phyloP scores from a whole-genome alignment of 2,797 vertebrate genomes.

The Malurus splendens region DNA sequence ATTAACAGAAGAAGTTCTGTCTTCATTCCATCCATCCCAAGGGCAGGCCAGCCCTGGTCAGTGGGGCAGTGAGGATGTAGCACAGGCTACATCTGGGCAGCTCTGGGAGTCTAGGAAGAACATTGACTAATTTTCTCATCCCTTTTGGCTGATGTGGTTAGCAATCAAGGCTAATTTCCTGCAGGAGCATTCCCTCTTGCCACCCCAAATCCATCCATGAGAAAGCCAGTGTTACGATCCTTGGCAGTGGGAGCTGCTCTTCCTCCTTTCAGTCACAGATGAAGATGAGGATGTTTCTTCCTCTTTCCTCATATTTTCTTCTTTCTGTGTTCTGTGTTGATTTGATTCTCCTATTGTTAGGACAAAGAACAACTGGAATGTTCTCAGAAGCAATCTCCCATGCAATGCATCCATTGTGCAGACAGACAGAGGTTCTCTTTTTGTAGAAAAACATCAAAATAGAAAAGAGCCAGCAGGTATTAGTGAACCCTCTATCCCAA shows the following conservation, averaged over 20 bases:
- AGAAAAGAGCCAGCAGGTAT: not conserved
- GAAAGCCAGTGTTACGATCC: not conserved
- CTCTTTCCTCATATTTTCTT: not conserved
- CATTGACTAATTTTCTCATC: constrained; percentile 40
- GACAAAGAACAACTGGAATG: not conserved
- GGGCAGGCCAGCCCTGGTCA: not conserved
- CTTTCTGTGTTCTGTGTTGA: not conserved
- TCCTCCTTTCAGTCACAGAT: not conserved
- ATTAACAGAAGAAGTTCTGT: fast-evolving
- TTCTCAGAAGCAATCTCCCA: not conserved
- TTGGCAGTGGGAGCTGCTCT: not conserved
- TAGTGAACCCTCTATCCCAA: not conserved
- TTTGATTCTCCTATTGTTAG: not conserved
- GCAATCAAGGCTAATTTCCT: constrained; percentile 45
- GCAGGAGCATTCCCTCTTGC: constrained; percentile 14
- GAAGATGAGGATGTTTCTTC: not conserved
- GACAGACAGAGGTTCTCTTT: not conserved
- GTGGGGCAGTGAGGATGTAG: not conserved
- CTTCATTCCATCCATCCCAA: not conserved
- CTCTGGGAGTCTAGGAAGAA: not conserved
- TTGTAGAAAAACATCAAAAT: not conserved
- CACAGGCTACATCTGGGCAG: not conserved
- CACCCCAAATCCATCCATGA: not conserved
- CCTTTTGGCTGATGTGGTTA: constrained; percentile 47
- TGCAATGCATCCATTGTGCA: not conserved